These are phyloP conservation scores for Gallinago nigripennis DNA, from an alignment of 2,797 vertebrate species.

Conservation along the genomic window DNA sequence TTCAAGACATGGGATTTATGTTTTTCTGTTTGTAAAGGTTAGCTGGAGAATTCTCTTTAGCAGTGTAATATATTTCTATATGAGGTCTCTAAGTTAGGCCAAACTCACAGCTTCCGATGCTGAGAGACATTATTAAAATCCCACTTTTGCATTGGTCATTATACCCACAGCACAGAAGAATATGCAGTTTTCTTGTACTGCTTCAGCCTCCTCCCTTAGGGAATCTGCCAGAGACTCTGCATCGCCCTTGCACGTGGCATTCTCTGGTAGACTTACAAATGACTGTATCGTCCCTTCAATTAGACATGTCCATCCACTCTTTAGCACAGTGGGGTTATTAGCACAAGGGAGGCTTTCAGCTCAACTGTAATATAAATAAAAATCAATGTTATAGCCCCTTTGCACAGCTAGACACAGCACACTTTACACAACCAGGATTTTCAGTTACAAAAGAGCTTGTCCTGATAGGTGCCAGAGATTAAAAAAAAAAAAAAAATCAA, in stretches of 20 bases:
- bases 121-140: neutral
- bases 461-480: neutral
- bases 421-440: neutral
- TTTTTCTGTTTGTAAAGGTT: neutral
- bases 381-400: neutral
- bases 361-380: neutral
- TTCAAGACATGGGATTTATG: neutral
- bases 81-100: neutral
- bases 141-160: neutral
- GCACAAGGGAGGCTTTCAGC: neutral
- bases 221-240: neutral
- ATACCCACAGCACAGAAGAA: neutral
- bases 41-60: neutral
- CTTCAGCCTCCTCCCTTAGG: neutral
- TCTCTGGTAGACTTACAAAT: neutral
- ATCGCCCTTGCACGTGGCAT: neutral
- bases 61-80: neutral
- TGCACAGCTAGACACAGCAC: neutral
- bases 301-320: neutral
- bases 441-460: neutral
- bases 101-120: neutral
- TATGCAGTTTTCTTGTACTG: neutral
- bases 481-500: neutral
- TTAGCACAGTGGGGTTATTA: neutral
- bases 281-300: neutral